Evolutionary conservation across 2,113 vertebrate genomes (phyloP).

Genomic region (Axis porcinus): DNA sequence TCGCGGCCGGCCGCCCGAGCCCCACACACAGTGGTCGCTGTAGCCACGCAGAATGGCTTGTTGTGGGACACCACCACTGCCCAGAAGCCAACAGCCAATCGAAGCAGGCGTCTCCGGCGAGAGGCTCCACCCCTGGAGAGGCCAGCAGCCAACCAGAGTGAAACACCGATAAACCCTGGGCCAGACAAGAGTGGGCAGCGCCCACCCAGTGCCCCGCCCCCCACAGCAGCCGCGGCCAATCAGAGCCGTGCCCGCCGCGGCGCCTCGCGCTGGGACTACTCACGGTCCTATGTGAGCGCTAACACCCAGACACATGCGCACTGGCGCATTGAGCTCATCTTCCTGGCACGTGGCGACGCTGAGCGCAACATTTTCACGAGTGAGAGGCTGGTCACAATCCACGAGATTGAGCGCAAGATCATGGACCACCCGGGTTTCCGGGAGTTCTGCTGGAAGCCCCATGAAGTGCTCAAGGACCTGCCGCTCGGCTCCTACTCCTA

Average conservation of each 20-base stretch:
- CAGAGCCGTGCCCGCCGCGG: slow-evolving; percentile 53
- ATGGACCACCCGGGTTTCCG: slow-evolving; percentile 95
- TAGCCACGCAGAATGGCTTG: not conserved
- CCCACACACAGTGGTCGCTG: fast-evolving
- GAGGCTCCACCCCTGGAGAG: not conserved
- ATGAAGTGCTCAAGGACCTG: slow-evolving; percentile 92
- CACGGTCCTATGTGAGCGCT: slow-evolving; percentile 79
- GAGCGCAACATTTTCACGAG: slow-evolving; percentile 97
- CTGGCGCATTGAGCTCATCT: slow-evolving; percentile 97
- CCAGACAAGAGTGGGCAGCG: not conserved
- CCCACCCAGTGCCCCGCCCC: not conserved
- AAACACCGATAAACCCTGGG: fast-evolving
- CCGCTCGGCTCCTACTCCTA: slow-evolving; percentile 94
- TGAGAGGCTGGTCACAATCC: slow-evolving; percentile 92
- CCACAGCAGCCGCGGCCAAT: not conserved
- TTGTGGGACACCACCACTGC: fast-evolving
- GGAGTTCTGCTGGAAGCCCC: slow-evolving; percentile 98
- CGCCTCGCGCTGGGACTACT: slow-evolving; percentile 77
- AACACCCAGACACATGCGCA: slow-evolving; percentile 93
- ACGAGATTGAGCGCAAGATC: slow-evolving; percentile 91
- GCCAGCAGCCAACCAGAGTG: slow-evolving; percentile 25
- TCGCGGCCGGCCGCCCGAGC: fast-evolving
- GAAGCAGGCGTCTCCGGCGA: not conserved
- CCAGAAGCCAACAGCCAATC: not conserved
- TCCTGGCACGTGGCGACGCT: slow-evolving; percentile 90